Conservation (phyloP, 2,113 vertebrate species). For the Clarias batrachus region DNA sequence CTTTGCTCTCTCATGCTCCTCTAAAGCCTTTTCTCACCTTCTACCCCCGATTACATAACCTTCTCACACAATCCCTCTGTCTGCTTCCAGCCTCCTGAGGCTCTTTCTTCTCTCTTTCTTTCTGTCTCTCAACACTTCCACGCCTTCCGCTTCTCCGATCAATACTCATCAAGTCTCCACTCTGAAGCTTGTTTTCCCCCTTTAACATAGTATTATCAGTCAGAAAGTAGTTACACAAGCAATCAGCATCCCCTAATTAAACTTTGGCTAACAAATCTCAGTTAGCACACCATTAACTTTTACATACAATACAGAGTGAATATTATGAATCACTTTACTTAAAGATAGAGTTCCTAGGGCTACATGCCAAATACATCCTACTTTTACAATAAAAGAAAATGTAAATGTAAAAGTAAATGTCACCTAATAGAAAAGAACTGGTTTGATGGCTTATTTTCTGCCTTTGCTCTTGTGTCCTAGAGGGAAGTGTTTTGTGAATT, state of each 20-base stretch:
- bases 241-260: constrained; percentile 41
- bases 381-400: not conserved
- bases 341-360: not conserved
- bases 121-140: constrained; percentile 48
- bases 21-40: constrained; percentile 41
- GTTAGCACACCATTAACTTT: constrained; percentile 28
- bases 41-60: constrained; percentile 25
- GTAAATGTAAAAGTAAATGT: too few relatives aligned
- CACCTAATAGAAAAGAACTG: not conserved
- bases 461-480: not conserved
- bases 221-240: constrained; percentile 33
- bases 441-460: not conserved
- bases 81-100: constrained; percentile 29
- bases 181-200: constrained; percentile 26
- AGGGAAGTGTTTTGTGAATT: not conserved
- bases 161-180: constrained; percentile 36
- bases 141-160: constrained; percentile 14
- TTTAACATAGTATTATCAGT: constrained; percentile 44
- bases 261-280: constrained; percentile 34
- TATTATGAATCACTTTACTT: not conserved
- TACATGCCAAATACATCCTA: not conserved
- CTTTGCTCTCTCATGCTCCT: constrained; percentile 3
- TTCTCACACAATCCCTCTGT: constrained; percentile 36
- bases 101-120: constrained; percentile 18
- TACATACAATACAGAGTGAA: constrained; percentile 20